Evolutionary conservation across 2,888 invertebrate genomes (phyloP).

Genomic region (Oscheius sp.): DNA sequence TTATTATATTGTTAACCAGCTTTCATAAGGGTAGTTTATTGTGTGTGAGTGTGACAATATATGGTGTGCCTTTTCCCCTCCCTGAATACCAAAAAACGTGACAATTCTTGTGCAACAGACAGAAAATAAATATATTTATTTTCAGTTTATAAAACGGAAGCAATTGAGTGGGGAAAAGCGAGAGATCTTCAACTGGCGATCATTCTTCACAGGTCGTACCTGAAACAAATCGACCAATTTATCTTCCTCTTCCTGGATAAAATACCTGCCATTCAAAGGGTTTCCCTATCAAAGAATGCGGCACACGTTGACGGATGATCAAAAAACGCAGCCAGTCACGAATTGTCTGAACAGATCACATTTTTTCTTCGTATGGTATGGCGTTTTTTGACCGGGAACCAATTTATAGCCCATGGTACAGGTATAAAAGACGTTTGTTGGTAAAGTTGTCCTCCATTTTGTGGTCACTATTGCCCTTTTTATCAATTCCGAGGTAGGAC

Average conservation of each 20-base stretch:
- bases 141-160: slow-evolving; percentile 37
- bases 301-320: slow-evolving; percentile 66
- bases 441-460: no score
- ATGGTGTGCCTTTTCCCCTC: no score
- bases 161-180: slow-evolving; percentile 54
- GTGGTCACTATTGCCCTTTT: not conserved
- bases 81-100: not conserved
- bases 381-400: no score
- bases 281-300: slow-evolving; percentile 62
- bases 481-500: not conserved
- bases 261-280: slow-evolving; percentile 65
- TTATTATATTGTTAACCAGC: not conserved
- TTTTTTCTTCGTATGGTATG: not conserved
- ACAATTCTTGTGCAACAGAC: slow-evolving; percentile 27
- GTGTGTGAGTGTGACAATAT: no score
- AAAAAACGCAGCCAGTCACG: slow-evolving; percentile 67
- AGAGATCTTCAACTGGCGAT: slow-evolving; percentile 45
- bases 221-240: slow-evolving; percentile 13
- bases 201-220: slow-evolving; percentile 53
- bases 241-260: not conserved
- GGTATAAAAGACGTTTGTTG: no score
- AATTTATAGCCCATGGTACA: no score
- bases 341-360: slow-evolving; percentile 45
- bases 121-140: slow-evolving; percentile 31
- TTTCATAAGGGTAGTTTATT: slow-evolving; percentile 21